These are phyloP conservation scores for Protobothrops mucrosquamatus DNA, from an alignment of 2,113 vertebrate species.

Conservation along the genomic window DNA sequence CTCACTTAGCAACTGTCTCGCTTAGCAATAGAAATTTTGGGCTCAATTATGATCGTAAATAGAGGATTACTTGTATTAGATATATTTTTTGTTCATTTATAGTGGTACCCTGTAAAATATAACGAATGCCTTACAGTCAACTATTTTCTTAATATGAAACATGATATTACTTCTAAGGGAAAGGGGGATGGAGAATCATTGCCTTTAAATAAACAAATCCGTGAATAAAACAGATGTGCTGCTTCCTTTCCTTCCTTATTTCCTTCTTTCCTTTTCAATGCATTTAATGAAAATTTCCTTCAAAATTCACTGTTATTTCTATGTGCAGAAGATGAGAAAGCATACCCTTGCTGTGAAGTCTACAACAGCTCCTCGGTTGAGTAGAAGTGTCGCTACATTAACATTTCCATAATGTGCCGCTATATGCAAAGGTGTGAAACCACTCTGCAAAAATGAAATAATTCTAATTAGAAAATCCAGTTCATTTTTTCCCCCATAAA, in stretches of 20 bases:
- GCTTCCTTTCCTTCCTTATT: not conserved
- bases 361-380: slow-evolving; percentile 91
- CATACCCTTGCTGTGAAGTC: slow-evolving; percentile 95
- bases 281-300: not conserved
- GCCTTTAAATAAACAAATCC: not conserved
- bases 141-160: slow-evolving; percentile 13
- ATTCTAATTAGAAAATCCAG: not conserved
- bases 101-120: not conserved
- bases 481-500: not conserved
- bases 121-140: not conserved
- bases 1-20: not conserved
- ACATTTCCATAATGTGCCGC: slow-evolving; percentile 95
- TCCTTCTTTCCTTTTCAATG: not conserved
- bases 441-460: slow-evolving; percentile 78
- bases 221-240: not conserved
- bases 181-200: not conserved
- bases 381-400: slow-evolving; percentile 91
- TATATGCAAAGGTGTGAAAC: slow-evolving; percentile 95
- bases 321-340: not conserved
- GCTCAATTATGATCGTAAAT: not conserved
- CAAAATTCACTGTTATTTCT: accelerated
- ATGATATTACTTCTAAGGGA: not conserved
- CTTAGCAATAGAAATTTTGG: not conserved
- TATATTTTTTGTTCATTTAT: accelerated
- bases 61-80: not conserved